Percentiles rank a stretch among this genome's conserved stretches.
phyloP scores from a whole-genome alignment of 2,113 vertebrate genomes.

The Callipepla californica region DNA sequence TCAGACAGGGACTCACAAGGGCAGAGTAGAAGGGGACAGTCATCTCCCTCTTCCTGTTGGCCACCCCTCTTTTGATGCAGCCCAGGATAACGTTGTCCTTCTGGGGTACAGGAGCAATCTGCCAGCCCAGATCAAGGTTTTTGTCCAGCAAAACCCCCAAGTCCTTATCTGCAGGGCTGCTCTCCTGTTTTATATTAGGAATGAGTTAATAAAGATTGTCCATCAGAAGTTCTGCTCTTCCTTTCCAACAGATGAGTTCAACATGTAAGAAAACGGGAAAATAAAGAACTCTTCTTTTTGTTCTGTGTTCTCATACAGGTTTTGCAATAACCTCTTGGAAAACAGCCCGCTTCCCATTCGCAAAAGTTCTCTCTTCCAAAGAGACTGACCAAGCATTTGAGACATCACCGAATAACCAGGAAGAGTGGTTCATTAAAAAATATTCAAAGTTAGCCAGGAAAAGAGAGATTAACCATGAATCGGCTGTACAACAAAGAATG shows the following conservation, averaged over 20 bases:
- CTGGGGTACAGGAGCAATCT: no score
- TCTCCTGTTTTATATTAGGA: neutral
- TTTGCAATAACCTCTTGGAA: neutral
- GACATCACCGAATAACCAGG: neutral
- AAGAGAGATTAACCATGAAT: neutral
- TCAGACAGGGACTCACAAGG: no score
- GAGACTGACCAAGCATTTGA: neutral
- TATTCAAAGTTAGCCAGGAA: neutral
- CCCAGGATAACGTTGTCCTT: no score
- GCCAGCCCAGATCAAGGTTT: no score
- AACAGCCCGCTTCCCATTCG: neutral
- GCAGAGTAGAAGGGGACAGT: no score
- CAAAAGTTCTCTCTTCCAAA: neutral
- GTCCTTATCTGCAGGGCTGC: no score
- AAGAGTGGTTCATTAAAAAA: neutral
- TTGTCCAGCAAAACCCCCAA: no score
- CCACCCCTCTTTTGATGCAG: no score
- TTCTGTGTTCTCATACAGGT: neutral
- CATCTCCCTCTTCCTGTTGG: no score
- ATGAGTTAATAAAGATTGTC: neutral
- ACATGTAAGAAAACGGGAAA: neutral
- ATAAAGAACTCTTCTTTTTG: neutral
- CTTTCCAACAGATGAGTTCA: neutral
- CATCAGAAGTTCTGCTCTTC: neutral
- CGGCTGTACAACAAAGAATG: neutral